Percentiles rank a stretch among this genome's conserved stretches.
Evolutionary conservation across 2,888 invertebrate genomes (phyloP).

Genomic region (Agonopterix arenella): DNA sequence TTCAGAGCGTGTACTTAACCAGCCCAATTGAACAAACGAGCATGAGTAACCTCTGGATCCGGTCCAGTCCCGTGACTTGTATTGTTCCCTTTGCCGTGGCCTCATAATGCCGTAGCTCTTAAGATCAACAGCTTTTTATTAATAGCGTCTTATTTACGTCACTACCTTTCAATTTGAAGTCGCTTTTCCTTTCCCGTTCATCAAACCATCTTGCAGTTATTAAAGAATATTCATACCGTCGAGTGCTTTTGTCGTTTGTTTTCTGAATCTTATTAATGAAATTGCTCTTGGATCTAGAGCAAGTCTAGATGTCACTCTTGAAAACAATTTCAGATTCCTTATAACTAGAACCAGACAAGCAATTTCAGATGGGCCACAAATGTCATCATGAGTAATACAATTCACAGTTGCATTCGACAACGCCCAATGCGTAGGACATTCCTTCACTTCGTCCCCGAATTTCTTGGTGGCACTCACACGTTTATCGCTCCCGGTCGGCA

Average conservation of each 20-base stretch:
- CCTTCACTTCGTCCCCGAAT: conserved; percentile 19
- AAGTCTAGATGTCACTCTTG: too few species aligned
- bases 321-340: too few species aligned
- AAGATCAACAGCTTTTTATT: conserved; percentile 9
- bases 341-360: too few species aligned
- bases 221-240: too few species aligned
- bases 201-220: too few species aligned
- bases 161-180: too few species aligned
- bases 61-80: conserved; percentile 54
- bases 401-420: not conserved
- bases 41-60: conserved; percentile 61
- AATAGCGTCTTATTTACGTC: not conserved
- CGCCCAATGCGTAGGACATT: conserved; percentile 6
- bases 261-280: too few species aligned
- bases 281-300: too few species aligned
- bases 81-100: conserved; percentile 13
- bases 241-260: too few species aligned
- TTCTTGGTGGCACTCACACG: conserved; percentile 31
- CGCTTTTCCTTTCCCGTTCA: too few species aligned
- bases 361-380: too few species aligned
- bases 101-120: conserved; percentile 24
- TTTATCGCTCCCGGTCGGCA: conserved; percentile 42
- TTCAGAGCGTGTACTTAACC: conserved; percentile 29
- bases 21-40: conserved; percentile 68
- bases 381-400: not conserved